Conservation (phyloP, 2,113 vertebrate species). For the Struthidea cinerea region DNA sequence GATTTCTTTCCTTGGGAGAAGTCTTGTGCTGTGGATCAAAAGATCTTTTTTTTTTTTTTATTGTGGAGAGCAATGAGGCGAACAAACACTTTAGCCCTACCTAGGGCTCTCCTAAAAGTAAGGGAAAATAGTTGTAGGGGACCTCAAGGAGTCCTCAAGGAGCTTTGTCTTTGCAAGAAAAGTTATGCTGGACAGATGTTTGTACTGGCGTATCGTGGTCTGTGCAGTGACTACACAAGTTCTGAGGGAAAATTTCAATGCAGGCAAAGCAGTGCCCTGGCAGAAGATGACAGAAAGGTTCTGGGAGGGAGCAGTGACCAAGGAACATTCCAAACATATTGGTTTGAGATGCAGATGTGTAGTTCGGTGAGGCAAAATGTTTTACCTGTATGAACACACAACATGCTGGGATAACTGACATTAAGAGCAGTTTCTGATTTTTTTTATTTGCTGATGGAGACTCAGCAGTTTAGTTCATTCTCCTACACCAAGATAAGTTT, state of each 20-base stretch:
- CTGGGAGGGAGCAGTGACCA: not conserved
- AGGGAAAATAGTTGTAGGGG: not conserved
- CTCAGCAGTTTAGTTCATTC: not conserved
- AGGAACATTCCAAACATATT: not conserved
- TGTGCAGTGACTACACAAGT: not conserved
- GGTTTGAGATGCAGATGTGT: not conserved
- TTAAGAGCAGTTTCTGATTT: not conserved
- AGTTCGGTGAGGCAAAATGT: not conserved
- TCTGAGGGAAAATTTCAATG: not conserved
- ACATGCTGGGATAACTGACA: not conserved
- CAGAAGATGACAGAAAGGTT: not conserved
- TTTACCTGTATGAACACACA: not conserved
- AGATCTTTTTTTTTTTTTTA: not conserved
- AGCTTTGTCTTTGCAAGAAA: not conserved
- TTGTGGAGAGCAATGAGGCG: not conserved
- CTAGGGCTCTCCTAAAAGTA: not conserved
- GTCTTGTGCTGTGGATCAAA: not conserved
- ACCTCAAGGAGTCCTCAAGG: not conserved
- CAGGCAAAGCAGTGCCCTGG: not conserved
- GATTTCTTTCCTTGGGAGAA: not conserved
- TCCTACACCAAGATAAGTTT: not conserved
- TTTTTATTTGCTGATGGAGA: not conserved
- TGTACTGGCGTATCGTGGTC: rapidly evolving
- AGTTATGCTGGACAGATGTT: not conserved
- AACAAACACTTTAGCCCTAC: not conserved